A percentile compares a stretch with the other conserved stretches of the same genome.
These are phyloP conservation scores for Eriosoma lanigerum DNA, from an alignment of 1,140 invertebrate genomes.

Conservation along the genomic window DNA sequence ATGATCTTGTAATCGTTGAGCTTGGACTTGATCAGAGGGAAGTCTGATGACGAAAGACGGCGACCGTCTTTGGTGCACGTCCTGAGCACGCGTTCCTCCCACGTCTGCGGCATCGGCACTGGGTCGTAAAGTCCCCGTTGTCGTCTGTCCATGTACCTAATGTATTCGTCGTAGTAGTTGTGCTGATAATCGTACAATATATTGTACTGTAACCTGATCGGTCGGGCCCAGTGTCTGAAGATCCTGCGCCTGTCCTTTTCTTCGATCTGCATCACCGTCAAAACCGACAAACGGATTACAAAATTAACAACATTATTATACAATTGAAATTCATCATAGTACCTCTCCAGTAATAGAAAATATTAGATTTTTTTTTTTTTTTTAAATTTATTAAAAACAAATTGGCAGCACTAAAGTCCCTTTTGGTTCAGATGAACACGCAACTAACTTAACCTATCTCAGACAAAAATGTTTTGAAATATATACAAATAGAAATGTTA, in stretches of 20 bases:
- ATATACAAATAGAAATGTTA: too few species aligned
- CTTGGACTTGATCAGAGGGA: slow-evolving; percentile 39
- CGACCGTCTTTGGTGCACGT: slow-evolving; percentile 62
- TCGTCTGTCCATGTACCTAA: slow-evolving; percentile 76
- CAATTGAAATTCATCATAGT: too few species aligned
- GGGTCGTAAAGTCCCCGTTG: slow-evolving; percentile 69
- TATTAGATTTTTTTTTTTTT: too few species aligned
- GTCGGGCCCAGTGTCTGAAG: slow-evolving; percentile 57
- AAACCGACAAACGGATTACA: too few species aligned
- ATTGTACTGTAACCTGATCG: slow-evolving; percentile 71
- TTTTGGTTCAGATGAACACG: too few species aligned
- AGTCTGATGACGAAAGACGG: slow-evolving; percentile 48
- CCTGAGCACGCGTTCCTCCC: slow-evolving; percentile 75
- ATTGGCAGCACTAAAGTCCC: too few species aligned
- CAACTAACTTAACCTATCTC: too few species aligned
- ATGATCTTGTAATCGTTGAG: slow-evolving; percentile 53
- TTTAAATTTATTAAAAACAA: too few species aligned
- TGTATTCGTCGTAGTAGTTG: slow-evolving; percentile 82
- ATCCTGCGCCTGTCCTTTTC: slow-evolving; percentile 55
- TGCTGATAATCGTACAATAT: slow-evolving; percentile 78
- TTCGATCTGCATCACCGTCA: slow-evolving; percentile 52
- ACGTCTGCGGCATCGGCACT: slow-evolving; percentile 73
- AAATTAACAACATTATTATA: too few species aligned
- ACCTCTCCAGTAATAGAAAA: too few species aligned
- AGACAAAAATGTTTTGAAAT: too few species aligned